A percentile compares a stretch with the other conserved stretches of the same genome.
phyloP scores from a whole-genome alignment of 2,888 invertebrate genomes.

The Bembecia ichneumoniformis region DNA sequence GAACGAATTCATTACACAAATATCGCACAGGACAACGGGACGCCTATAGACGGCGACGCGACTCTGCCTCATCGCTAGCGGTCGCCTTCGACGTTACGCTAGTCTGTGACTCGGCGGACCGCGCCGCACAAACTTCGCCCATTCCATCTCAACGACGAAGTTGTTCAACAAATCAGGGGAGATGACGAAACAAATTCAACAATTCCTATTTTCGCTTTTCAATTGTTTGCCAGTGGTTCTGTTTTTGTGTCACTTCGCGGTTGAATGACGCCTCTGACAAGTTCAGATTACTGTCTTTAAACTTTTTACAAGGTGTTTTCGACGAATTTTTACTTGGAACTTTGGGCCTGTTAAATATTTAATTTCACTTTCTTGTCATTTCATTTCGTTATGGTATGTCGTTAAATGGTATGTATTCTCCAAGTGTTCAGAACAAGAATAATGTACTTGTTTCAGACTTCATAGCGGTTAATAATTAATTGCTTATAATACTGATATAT shows the following conservation, averaged over 20 bases:
- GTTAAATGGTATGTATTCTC: no score
- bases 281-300: slow-evolving; percentile 24
- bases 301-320: slow-evolving; percentile 23
- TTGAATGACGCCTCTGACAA: slow-evolving; percentile 31
- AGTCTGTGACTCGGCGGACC: not conserved
- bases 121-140: slow-evolving; percentile 13
- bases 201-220: slow-evolving; percentile 34
- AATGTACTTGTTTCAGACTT: no score
- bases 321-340: not conserved
- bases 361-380: not conserved
- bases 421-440: no score
- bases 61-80: slow-evolving; percentile 3
- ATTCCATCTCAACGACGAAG: slow-evolving; percentile 19
- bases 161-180: slow-evolving; percentile 30
- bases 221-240: slow-evolving; percentile 26
- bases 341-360: not conserved
- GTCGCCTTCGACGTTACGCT: not conserved
- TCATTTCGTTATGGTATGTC: no score
- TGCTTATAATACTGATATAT: no score
- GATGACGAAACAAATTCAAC: slow-evolving; percentile 33
- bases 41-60: slow-evolving; percentile 1
- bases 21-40: not conserved
- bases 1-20: slow-evolving; percentile 22
- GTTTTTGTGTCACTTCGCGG: slow-evolving; percentile 21
- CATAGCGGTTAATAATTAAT: no score